phyloP scores from a whole-genome alignment of 2,888 invertebrate genomes.

The Nasonia oneida region DNA sequence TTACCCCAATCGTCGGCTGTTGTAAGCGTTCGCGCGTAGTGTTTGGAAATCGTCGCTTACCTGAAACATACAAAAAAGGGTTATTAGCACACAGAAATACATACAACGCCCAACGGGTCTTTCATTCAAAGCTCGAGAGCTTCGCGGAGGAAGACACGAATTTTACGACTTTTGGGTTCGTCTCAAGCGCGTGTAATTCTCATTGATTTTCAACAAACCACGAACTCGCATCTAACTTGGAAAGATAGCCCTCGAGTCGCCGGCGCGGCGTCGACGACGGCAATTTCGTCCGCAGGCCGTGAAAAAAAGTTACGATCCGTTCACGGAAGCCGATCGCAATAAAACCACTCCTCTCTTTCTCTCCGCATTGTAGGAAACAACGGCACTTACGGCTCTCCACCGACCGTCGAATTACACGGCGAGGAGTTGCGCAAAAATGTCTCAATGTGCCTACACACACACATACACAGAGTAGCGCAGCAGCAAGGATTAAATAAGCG shows the following conservation, averaged over 20 bases:
- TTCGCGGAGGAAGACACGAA: background rate
- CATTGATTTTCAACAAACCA: background rate
- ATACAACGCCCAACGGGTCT: too few relatives aligned
- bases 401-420: background rate
- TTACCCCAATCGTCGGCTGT: background rate
- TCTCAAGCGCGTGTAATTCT: background rate
- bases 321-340: conserved; percentile 12
- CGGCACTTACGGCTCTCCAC: background rate
- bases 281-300: background rate
- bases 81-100: background rate
- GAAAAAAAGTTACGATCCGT: conserved; percentile 18
- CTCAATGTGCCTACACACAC: background rate
- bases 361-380: background rate
- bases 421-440: conserved; percentile 3
- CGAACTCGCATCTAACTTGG: background rate
- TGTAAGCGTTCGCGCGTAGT: background rate
- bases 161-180: background rate
- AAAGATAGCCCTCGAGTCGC: background rate
- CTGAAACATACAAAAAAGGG: background rate
- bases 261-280: background rate
- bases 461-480: too few relatives aligned
- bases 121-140: background rate
- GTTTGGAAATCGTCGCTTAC: background rate
- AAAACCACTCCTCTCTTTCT: background rate
- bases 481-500: background rate